Evolutionary conservation across 2,797 vertebrate genomes (phyloP).

Genomic region (Steatocranus sp.): DNA sequence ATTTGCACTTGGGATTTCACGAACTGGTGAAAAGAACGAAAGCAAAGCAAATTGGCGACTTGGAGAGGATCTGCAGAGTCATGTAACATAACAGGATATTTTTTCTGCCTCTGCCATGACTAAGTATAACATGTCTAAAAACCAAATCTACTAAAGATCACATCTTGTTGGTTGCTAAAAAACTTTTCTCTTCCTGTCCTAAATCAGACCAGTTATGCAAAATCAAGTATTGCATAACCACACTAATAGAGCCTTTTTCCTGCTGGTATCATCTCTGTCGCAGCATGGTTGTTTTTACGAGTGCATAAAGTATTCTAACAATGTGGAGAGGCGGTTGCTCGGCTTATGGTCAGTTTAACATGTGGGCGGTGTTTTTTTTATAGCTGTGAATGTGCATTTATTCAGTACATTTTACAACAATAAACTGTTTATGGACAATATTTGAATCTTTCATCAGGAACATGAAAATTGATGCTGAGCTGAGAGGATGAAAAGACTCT

Average conservation of each 20-base stretch:
- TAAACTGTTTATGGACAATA: neutral
- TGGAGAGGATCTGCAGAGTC: conserved; percentile 17
- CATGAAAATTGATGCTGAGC: neutral
- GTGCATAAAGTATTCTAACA: neutral
- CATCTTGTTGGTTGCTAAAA: neutral
- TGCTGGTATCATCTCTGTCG: neutral
- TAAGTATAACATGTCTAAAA: conserved; percentile 2
- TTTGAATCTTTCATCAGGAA: neutral
- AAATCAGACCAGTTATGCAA: neutral
- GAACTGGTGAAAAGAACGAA: conserved; percentile 21
- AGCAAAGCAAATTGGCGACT: conserved; percentile 8
- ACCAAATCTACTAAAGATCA: neutral
- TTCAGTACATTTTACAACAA: neutral
- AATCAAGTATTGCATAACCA: neutral
- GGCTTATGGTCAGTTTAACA: neutral
- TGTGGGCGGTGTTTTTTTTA: neutral
- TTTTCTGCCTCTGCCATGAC: neutral
- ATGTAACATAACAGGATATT: conserved; percentile 13
- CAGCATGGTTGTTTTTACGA: neutral
- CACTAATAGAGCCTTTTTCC: neutral
- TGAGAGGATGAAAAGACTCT: neutral
- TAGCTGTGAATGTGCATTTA: neutral
- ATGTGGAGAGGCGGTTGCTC: neutral
- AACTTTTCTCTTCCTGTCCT: neutral
- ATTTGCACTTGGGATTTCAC: conserved; percentile 13